These are phyloP conservation scores for Euphydryas editha DNA, from an alignment of 2,888 invertebrate species.

Conservation along the genomic window DNA sequence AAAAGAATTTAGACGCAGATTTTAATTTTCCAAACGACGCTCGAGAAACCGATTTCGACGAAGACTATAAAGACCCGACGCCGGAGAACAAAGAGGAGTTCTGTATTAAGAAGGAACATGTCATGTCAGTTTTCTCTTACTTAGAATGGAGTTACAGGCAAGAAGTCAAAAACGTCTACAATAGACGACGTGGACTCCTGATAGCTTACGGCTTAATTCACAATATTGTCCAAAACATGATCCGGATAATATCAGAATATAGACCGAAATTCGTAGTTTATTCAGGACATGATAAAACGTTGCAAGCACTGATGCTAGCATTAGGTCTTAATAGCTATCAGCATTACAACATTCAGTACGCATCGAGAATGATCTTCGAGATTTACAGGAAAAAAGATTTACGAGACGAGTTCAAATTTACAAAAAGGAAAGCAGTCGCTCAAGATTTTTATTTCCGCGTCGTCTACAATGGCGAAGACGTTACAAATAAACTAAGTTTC, in stretches of 20 bases:
- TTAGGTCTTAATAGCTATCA: conserved; percentile 87
- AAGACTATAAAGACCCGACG: conserved; percentile 74
- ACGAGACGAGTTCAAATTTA: conserved; percentile 80
- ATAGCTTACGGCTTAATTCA: conserved; percentile 92
- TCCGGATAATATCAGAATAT: conserved; percentile 90
- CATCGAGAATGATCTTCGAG: conserved; percentile 94
- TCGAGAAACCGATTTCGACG: conserved; percentile 68
- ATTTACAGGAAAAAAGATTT: conserved; percentile 88
- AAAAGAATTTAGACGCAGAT: conserved; percentile 79
- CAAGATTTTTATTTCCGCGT: conserved; percentile 92
- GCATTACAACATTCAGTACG: conserved; percentile 91
- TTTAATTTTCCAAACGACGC: conserved; percentile 80
- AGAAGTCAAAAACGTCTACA: conserved; percentile 84
- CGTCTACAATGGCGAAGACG: conserved; percentile 93
- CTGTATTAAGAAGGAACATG: conserved; percentile 88
- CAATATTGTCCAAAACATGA: conserved; percentile 91
- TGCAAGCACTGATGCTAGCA: conserved; percentile 92
- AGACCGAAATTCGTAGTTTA: conserved; percentile 90
- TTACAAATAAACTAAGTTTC: conserved; percentile 91
- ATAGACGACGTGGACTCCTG: conserved; percentile 87
- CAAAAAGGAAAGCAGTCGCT: conserved; percentile 80
- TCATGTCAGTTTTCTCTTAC: conserved; percentile 91
- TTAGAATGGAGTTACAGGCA: conserved; percentile 91
- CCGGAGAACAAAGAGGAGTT: conserved; percentile 68
- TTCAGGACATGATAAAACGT: conserved; percentile 96